phyloP scores from a whole-genome alignment of 2,113 vertebrate species.

The Gracilinanus agilis region DNA sequence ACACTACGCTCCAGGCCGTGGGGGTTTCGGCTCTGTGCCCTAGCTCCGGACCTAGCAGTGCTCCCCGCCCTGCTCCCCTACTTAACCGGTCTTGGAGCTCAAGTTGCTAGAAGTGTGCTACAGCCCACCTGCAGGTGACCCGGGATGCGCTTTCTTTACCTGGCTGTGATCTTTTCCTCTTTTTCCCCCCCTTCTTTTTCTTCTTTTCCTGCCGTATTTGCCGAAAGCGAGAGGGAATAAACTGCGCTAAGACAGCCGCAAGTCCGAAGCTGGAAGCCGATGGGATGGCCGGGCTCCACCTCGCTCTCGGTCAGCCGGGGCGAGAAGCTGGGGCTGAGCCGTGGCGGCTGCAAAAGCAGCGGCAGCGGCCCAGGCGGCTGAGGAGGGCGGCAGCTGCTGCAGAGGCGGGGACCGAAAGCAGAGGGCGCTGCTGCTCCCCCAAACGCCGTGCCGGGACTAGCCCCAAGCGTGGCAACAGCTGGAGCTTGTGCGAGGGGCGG shows the following conservation, averaged over 20 bases:
- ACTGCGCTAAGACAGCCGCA: neutral
- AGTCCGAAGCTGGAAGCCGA: neutral
- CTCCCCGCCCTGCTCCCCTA: neutral
- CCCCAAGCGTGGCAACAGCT: slow-evolving; percentile 62
- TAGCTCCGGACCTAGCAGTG: neutral
- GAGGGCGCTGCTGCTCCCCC: slow-evolving; percentile 71
- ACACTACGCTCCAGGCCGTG: neutral
- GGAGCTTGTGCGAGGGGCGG: slow-evolving; percentile 34
- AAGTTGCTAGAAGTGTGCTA: neutral
- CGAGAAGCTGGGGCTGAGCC: slow-evolving; percentile 16
- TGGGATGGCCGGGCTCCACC: neutral
- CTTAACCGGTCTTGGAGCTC: neutral
- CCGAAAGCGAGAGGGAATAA: neutral
- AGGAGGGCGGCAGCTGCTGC: slow-evolving; percentile 39
- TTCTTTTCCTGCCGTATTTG: neutral
- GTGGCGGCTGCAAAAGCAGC: slow-evolving; percentile 29
- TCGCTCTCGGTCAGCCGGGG: neutral
- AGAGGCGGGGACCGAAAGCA: slow-evolving; percentile 46
- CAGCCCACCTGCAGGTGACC: slow-evolving; percentile 69
- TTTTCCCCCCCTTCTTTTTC: neutral
- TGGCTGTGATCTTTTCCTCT: neutral
- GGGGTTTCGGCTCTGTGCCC: neutral
- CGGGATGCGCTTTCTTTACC: slow-evolving; percentile 57
- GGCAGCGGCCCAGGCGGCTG: slow-evolving; percentile 55
- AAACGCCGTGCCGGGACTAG: neutral